A percentile compares a stretch with the other conserved stretches of the same genome.
phyloP scores from a whole-genome alignment of 2,113 vertebrate species.

The Aphyosemion australe region DNA sequence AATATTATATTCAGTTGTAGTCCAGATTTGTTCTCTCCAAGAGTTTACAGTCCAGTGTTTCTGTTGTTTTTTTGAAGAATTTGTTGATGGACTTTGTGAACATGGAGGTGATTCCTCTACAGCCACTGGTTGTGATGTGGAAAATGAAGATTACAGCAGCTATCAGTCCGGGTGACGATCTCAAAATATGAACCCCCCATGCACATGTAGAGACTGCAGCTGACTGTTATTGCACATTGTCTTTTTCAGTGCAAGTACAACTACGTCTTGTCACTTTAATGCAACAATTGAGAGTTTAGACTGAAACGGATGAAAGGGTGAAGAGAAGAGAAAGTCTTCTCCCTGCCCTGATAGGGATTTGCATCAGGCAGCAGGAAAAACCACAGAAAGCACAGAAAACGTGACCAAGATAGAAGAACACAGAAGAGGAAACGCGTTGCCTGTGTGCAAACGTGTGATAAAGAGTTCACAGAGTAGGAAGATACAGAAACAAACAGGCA shows the following conservation, averaged over 20 bases:
- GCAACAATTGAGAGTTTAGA: slow-evolving; percentile 21
- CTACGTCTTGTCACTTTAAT: slow-evolving; percentile 27
- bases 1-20: no score
- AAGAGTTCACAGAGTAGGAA: slow-evolving; percentile 39
- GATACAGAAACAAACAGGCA: slow-evolving; percentile 23
- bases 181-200: no score
- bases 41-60: no score
- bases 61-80: no score
- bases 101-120: no score
- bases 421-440: slow-evolving; percentile 34
- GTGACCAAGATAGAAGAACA: slow-evolving; percentile 15
- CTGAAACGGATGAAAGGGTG: slow-evolving; percentile 24
- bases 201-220: no score
- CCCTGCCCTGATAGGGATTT: slow-evolving; percentile 32
- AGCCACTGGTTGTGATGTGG: no score
- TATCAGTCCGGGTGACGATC: no score
- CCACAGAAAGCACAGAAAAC: slow-evolving; percentile 7
- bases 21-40: no score
- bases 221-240: no score
- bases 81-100: no score
- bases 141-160: no score
- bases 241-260: not conserved
- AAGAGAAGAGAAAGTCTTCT: slow-evolving; percentile 8
- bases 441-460: slow-evolving; percentile 67
- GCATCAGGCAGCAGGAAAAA: slow-evolving; percentile 31